Evolutionary conservation across 1,140 invertebrate genomes (phyloP).

Genomic region (Mycetomoellerius zeteki): DNA sequence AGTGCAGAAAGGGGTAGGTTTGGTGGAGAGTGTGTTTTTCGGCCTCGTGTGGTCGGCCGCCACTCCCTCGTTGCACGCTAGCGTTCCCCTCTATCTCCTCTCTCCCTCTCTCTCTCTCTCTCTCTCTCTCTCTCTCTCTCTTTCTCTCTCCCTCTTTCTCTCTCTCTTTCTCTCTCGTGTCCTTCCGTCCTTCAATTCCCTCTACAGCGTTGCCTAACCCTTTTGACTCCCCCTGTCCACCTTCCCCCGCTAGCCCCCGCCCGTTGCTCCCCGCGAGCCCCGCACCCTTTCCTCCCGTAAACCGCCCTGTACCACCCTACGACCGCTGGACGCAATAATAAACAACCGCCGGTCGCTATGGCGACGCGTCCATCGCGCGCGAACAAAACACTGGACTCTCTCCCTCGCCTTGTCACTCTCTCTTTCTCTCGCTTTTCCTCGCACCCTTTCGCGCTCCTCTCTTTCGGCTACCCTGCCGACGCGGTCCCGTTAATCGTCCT

Average conservation of each 20-base stretch:
- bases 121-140: constrained; percentile 32
- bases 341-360: constrained; percentile 86
- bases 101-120: constrained; percentile 40
- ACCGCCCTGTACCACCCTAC: constrained; percentile 70
- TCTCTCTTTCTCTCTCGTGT: constrained; percentile 56
- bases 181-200: constrained; percentile 62
- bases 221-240: constrained; percentile 58
- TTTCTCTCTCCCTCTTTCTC: constrained; percentile 22
- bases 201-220: constrained; percentile 67
- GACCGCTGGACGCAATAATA: constrained; percentile 86
- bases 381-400: constrained; percentile 83
- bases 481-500: constrained; percentile 58
- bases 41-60: constrained; percentile 85
- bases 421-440: constrained; percentile 51
- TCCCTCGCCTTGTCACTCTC: constrained; percentile 61
- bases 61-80: constrained; percentile 81
- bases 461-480: constrained; percentile 57
- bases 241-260: constrained; percentile 45
- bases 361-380: constrained; percentile 85
- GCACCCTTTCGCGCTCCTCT: constrained; percentile 48
- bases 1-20: constrained; percentile 71
- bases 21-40: constrained; percentile 85
- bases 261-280: constrained; percentile 32
- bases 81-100: constrained; percentile 64
- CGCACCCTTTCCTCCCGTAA: constrained; percentile 69